A percentile compares a stretch with the other conserved stretches of the same genome.
phyloP scores from a whole-genome alignment of 2,797 vertebrate species.

The Propithecus deckenii region DNA sequence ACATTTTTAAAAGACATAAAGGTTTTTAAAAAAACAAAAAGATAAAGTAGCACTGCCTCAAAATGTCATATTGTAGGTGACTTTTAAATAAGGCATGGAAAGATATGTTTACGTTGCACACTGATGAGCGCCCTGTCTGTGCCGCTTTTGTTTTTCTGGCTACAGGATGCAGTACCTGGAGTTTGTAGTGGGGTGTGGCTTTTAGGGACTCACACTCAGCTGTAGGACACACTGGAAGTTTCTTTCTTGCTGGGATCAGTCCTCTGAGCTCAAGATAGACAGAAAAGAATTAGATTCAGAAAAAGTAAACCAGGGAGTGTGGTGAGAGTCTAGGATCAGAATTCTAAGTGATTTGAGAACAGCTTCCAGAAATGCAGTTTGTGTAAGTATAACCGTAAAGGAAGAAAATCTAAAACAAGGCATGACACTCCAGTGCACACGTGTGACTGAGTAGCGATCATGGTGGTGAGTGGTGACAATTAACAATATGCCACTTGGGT shows the following conservation, averaged over 20 bases:
- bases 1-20: neutral
- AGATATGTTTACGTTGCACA: rapidly evolving
- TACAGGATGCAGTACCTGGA: rapidly evolving
- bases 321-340: neutral
- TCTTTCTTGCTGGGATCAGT: neutral
- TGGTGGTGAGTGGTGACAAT: neutral
- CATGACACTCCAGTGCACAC: rapidly evolving
- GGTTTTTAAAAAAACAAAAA: neutral
- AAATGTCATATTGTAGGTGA: neutral
- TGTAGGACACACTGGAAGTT: neutral
- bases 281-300: neutral
- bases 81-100: neutral
- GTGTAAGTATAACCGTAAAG: neutral
- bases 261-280: neutral
- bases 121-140: neutral
- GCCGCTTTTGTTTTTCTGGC: neutral
- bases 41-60: neutral
- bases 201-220: neutral
- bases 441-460: rapidly evolving
- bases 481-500: neutral
- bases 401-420: neutral
- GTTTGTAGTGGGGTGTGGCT: neutral
- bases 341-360: neutral
- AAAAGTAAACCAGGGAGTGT: neutral
- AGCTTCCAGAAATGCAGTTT: neutral